Evolutionary conservation across 2,797 vertebrate species (phyloP).

Genomic region (Micrastur ruficollis): DNA sequence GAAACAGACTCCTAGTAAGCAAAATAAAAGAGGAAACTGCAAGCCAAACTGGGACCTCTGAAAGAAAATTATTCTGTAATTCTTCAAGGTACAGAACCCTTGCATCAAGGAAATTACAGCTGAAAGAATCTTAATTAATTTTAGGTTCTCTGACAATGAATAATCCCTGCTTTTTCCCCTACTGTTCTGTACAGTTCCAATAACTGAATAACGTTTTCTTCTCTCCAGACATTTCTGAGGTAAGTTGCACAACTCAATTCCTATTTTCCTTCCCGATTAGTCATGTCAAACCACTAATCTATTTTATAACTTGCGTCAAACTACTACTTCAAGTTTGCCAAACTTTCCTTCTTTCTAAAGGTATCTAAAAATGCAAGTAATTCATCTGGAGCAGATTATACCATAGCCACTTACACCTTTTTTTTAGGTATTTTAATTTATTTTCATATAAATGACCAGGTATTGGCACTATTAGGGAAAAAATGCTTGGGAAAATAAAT

Average conservation of each 20-base stretch:
- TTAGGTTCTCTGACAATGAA: background rate
- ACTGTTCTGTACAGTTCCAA: background rate
- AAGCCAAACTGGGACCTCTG: background rate
- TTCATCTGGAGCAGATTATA: background rate
- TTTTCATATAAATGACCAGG: background rate
- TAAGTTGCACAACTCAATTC: background rate
- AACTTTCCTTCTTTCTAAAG: background rate
- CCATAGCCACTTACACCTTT: background rate
- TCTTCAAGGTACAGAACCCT: background rate
- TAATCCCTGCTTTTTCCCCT: background rate
- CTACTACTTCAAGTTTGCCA: background rate
- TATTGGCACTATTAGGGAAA: background rate
- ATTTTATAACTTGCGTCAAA: background rate
- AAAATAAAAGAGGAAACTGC: background rate
- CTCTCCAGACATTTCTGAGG: background rate
- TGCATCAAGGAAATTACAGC: background rate
- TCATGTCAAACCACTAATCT: background rate
- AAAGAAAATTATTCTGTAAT: background rate
- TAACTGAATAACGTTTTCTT: background rate
- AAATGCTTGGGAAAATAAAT: background rate
- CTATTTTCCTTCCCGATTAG: background rate
- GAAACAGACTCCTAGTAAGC: background rate
- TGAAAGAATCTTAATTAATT: background rate
- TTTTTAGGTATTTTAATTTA: background rate
- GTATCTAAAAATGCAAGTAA: background rate